Percentiles rank a stretch among this genome's conserved stretches.
These are phyloP conservation scores for Mellilla xanthometata DNA, from an alignment of 2,888 invertebrate genomes.

Conservation along the genomic window DNA sequence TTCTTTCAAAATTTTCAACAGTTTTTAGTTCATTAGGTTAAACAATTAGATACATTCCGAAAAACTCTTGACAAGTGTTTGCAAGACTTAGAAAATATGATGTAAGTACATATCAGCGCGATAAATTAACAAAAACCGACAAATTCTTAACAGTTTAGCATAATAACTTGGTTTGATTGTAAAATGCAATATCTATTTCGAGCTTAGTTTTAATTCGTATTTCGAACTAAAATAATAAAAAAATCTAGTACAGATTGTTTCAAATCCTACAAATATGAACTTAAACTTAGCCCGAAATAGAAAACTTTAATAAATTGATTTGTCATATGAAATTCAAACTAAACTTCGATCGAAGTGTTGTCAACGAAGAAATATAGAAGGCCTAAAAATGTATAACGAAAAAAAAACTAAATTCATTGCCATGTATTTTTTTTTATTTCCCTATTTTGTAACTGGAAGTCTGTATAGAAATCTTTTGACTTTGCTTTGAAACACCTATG, in stretches of 20 bases:
- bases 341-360: conserved; percentile 33
- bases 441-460: conserved; percentile 29
- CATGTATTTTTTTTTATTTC: conserved; percentile 25
- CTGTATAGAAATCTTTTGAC: conserved; percentile 40
- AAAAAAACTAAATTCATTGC: conserved; percentile 30
- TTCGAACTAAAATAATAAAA: conserved; percentile 21
- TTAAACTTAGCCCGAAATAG: conserved; percentile 32
- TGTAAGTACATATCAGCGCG: conserved; percentile 56
- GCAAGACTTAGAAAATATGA: conserved; percentile 44
- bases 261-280: background rate
- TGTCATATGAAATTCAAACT: conserved; percentile 29
- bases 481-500: conserved; percentile 53
- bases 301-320: conserved; percentile 25
- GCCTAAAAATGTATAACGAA: conserved; percentile 56
- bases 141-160: conserved; percentile 41
- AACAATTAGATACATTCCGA: conserved; percentile 19
- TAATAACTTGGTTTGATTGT: conserved; percentile 20
- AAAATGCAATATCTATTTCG: conserved; percentile 35
- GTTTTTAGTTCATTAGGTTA: conserved; percentile 8
- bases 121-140: conserved; percentile 38
- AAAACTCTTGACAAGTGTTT: conserved; percentile 29
- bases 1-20: conserved; percentile 34
- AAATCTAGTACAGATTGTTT: background rate
- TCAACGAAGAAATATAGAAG: conserved; percentile 46
- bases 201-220: conserved; percentile 45